Percentiles rank a stretch among this genome's conserved stretches.
These are phyloP conservation scores for Leptodactylus fallax DNA, from an alignment of 2,797 vertebrate genomes.

Conservation along the genomic window DNA sequence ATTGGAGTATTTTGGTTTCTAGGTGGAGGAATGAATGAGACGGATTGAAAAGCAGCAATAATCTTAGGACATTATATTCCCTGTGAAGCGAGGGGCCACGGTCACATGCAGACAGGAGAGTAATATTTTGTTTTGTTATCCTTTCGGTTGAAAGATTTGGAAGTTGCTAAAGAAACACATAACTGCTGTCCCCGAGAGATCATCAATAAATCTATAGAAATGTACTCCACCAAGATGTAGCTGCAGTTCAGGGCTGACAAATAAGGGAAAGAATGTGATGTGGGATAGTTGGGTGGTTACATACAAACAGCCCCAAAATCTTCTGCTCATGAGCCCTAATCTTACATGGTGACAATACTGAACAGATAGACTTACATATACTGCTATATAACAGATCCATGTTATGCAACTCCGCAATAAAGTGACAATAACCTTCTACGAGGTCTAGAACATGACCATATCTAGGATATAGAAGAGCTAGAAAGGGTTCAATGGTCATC, in stretches of 20 bases:
- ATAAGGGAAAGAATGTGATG: neutral
- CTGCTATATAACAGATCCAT: neutral
- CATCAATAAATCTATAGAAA: neutral
- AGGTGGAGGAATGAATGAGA: neutral
- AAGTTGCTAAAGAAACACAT: slow-evolving; percentile 15
- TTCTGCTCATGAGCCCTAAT: neutral
- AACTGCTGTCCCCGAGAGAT: neutral
- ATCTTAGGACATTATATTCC: neutral
- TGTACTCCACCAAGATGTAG: neutral
- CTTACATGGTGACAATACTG: neutral
- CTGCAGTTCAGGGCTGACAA: neutral
- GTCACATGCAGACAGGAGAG: neutral
- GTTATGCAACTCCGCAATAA: too few relatives aligned
- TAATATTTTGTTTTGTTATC: neutral
- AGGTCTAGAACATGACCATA: too few relatives aligned
- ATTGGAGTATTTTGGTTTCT: neutral
- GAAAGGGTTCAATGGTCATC: too few relatives aligned
- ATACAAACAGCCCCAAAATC: neutral
- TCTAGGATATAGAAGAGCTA: too few relatives aligned
- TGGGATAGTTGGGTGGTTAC: neutral
- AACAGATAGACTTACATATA: neutral
- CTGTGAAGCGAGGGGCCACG: neutral
- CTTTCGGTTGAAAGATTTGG: neutral
- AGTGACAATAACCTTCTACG: too few relatives aligned
- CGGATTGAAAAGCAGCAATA: slow-evolving; percentile 14